Evolutionary conservation across 2,113 vertebrate genomes (phyloP), one percentile per base, ranked within the genome.

Genomic region (Melospiza melodia): DNA sequence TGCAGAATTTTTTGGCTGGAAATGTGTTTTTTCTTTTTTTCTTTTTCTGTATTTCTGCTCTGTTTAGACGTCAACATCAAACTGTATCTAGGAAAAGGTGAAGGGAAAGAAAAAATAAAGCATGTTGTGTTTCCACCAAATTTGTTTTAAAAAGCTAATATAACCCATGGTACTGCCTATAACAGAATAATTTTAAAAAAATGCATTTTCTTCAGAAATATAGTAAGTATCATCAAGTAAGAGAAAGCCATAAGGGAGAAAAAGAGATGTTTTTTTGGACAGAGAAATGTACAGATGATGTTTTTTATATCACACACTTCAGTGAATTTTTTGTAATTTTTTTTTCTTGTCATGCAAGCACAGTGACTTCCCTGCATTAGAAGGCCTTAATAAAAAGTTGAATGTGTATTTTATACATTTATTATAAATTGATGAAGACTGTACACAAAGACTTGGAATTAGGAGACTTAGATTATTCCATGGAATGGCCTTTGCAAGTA

Each of bases 251-350:
- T 25, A n/a, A 43, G 6, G 2, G 15, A 46, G 6, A 43, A 77
- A 58, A 59, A 54, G 48, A 33, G 0, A 31, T 19, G 1, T 1
- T 3, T 74, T 6, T 80, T 62, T 37, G 11, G 3, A 37, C 8
- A 49, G 12, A 72, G 17, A 83, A 79, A 79, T 90, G 49, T 51
- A 43, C 7, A 75, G 15, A 12, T 71, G 10, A 14, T 69, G 6
- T 4, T 88, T 61, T 83, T 67, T 51, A 8, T 21, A 33, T n/a
- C 33, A 52, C 6, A 78, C 1, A 35, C 0, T 6, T 62, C 2
- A 15, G 6, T 22, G 12, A 37, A 10, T 59, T 33, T 46, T 35
- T 37, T 14, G 17, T 12, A 11, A 16, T 11, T 48, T 37, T 28
- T 44, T 35, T 41, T 55, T 41, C 10, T 63, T 9, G 3, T 19